phyloP scores from a whole-genome alignment of 2,113 vertebrate species.

The Corythoichthys intestinalis region DNA sequence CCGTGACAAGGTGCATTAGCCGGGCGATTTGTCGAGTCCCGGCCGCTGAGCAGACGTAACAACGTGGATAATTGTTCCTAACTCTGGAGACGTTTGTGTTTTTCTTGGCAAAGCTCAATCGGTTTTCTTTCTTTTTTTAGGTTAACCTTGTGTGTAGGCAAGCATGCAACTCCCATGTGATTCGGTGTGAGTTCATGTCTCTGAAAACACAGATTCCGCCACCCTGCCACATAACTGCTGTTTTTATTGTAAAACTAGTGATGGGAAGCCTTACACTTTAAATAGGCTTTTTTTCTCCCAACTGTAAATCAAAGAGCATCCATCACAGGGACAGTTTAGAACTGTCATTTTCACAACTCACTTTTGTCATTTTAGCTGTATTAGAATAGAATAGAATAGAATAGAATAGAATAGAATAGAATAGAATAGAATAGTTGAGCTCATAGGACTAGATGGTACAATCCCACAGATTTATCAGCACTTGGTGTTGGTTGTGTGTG shows the following conservation, averaged over 20 bases:
- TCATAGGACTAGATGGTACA: no score
- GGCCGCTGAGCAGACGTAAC: slow-evolving; percentile 61
- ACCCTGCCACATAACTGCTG: slow-evolving; percentile 28
- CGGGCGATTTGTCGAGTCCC: slow-evolving; percentile 58
- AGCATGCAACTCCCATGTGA: slow-evolving; percentile 41
- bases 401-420: no score
- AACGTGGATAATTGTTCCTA: slow-evolving; percentile 67
- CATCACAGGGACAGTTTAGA: no score
- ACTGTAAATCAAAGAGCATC: neutral
- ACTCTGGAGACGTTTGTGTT: slow-evolving; percentile 59
- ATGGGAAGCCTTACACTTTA: slow-evolving; percentile 16
- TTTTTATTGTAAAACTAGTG: slow-evolving; percentile 27
- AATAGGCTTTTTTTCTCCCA: neutral
- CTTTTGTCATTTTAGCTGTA: no score
- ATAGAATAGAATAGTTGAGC: no score
- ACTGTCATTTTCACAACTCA: no score
- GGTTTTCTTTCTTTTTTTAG: slow-evolving; percentile 8
- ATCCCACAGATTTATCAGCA: no score
- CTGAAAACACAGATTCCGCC: slow-evolving; percentile 24
- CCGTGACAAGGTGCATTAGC: slow-evolving; percentile 61
- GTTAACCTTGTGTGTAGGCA: slow-evolving; percentile 36
- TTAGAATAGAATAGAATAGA: no score
- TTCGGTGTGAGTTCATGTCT: slow-evolving; percentile 50
- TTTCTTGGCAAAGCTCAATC: slow-evolving; percentile 64
- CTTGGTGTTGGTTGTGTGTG: no score